These are phyloP conservation scores for Coptotermes formosanus DNA, from an alignment of 1,140 invertebrate species.

Conservation along the genomic window DNA sequence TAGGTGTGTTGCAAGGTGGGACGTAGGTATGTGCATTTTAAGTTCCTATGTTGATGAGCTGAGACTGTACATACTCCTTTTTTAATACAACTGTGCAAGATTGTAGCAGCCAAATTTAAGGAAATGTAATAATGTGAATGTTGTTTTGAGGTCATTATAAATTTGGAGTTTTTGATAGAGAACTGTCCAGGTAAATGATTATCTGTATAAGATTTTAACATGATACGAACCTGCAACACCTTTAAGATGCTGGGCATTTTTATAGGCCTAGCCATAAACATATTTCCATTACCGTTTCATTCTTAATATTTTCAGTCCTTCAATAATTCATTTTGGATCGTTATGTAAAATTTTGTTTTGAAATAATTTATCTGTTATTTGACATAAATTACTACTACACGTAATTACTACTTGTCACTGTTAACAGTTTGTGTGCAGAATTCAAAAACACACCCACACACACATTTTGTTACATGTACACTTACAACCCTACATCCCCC, in stretches of 20 bases:
- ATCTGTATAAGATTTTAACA: background rate
- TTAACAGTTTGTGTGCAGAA: background rate
- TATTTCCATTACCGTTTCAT: background rate
- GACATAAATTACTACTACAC: background rate
- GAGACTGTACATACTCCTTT: background rate
- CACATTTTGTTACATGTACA: too few species aligned
- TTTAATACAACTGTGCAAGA: background rate
- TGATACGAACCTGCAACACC: background rate
- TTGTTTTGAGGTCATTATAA: background rate
- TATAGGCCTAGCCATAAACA: conserved; percentile 3
- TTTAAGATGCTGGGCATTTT: background rate
- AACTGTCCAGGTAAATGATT: background rate
- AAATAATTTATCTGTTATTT: background rate
- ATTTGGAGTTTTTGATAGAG: background rate
- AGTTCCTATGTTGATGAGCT: background rate
- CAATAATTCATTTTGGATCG: background rate
- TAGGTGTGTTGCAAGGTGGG: background rate
- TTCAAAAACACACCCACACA: too few species aligned
- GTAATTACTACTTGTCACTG: background rate
- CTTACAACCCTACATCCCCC: too few species aligned
- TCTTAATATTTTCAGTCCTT: background rate
- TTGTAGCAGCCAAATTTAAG: background rate
- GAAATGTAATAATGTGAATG: background rate
- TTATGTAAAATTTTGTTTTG: background rate
- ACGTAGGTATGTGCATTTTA: background rate